phyloP scores from a whole-genome alignment of 2,113 vertebrate genomes.

The Gymnocephalus cernua region DNA sequence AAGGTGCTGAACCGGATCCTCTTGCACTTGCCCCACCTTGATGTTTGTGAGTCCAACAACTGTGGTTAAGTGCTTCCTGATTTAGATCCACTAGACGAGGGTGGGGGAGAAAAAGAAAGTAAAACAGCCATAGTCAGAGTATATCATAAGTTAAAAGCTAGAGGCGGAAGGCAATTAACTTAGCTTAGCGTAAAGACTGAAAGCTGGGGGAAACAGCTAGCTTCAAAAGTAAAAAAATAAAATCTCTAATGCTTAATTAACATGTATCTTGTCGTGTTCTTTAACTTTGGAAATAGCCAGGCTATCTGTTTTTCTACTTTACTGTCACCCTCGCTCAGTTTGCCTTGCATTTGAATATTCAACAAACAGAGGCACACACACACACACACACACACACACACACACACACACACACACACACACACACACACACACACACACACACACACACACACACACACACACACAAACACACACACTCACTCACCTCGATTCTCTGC shows the following conservation, averaged over 20 bases:
- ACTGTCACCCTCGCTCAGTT: conserved; percentile 17
- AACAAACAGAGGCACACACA: conserved; percentile 9
- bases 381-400: background rate
- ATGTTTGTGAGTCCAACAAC: conserved; percentile 50
- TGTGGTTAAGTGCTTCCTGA: conserved; percentile 70
- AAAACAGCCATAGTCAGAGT: background rate
- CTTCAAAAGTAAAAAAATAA: background rate
- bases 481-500: conserved; percentile 22
- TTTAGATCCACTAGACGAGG: conserved; percentile 57
- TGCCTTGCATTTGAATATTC: conserved; percentile 35
- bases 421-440: background rate
- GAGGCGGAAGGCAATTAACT: no score
- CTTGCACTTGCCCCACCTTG: conserved; percentile 36
- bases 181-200: no score
- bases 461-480: conserved; percentile 11
- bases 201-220: background rate
- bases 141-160: background rate
- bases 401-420: background rate
- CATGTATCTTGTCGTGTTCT: background rate
- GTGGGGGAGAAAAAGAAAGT: background rate
- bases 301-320: conserved; percentile 23
- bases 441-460: conserved; percentile 10
- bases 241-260: background rate
- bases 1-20: conserved; percentile 67
- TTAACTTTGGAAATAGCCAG: background rate